Conservation (phyloP, 2,888 invertebrate genomes). For the Dicyrtomina minuta region DNA sequence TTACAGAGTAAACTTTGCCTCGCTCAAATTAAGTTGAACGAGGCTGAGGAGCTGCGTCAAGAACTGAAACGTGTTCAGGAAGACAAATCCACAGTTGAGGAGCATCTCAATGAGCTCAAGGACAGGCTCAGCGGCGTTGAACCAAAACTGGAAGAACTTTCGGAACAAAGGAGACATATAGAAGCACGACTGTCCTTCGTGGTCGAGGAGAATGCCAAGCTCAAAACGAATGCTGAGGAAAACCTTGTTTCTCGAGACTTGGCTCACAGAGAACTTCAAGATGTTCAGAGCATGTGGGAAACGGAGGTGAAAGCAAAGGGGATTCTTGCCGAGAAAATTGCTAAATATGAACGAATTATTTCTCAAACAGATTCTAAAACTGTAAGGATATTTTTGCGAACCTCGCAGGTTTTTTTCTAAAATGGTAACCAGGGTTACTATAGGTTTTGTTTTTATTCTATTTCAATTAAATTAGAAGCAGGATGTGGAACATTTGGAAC, state of each 20-base stretch:
- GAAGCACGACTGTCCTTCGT: conserved; percentile 18
- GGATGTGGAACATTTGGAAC: conserved; percentile 29
- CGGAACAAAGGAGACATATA: conserved; percentile 18
- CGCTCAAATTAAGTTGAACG: not conserved
- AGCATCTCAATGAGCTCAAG: not conserved
- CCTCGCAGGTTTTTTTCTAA: too few species aligned
- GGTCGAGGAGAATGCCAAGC: conserved; percentile 18
- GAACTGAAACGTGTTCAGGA: not conserved
- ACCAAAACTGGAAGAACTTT: conserved; percentile 14
- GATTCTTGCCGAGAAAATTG: conserved; percentile 36
- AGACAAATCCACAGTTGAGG: not conserved
- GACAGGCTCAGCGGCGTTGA: not conserved
- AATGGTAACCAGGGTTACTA: not conserved
- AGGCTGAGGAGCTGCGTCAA: not conserved
- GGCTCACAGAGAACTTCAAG: conserved; percentile 33
- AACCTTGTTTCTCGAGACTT: conserved; percentile 27
- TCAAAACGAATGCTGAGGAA: conserved; percentile 27
- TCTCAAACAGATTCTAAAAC: conserved; percentile 11
- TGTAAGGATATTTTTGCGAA: not conserved
- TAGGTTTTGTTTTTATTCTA: not conserved
- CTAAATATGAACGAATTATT: conserved; percentile 35
- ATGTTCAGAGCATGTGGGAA: conserved; percentile 35
- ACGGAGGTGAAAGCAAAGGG: conserved; percentile 41
- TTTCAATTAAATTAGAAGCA: conserved; percentile 16
- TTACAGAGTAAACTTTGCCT: not conserved